Base-by-base conservation (phyloP, 2,113 vertebrate species). In the Chaetops frenatus region DNA sequence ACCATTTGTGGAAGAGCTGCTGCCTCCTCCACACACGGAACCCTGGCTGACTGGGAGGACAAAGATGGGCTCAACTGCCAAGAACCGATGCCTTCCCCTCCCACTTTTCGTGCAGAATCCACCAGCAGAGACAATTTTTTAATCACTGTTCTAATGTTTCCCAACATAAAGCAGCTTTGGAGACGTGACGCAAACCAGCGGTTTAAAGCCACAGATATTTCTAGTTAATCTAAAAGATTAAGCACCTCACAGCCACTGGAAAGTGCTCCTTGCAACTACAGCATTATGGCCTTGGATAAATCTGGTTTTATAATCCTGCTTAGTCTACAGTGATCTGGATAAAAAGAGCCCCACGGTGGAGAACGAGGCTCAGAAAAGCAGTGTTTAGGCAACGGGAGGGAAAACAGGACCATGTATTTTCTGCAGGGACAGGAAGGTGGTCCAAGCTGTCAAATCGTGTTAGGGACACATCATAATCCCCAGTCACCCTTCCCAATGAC, bases 151-250 rank as follows among this genome's bases (percentile, higher is more conserved):
- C 57, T 47, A 88, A 86, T 56, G 77, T 92, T 86, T 94, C 90
- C 79, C 81, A 38, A 6, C 60, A 69, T 42, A 97, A 97, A 97
- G 96, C 95, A 3, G 97, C 96, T 97, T 97, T 97, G 3, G 20
- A 95, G 94, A 70, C 53, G 40, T 97, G 97, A 97, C 94, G 96
- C 91, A 97, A 96, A 95, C 4, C 95, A 28, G 82, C 53, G 67
- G 18, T 96, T 95, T 94, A 97, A 97, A 96, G 94, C 96, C 82
- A 96, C 18, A 94, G 95, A 96, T 94, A 94, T 89, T 96, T 96
- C 88, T 73, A 94, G 94, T 97, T 97, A 96, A 97, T 97, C 96
- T 96, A 94, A 90, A 95, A 95, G 95, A 96, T 97, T 97, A 97
- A 97, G 94, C 95, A 96, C 90, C 95, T 97, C 96, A 78, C 93